Base-by-base conservation (phyloP, 1,140 invertebrate species). In the Eciton burchellii region DNA sequence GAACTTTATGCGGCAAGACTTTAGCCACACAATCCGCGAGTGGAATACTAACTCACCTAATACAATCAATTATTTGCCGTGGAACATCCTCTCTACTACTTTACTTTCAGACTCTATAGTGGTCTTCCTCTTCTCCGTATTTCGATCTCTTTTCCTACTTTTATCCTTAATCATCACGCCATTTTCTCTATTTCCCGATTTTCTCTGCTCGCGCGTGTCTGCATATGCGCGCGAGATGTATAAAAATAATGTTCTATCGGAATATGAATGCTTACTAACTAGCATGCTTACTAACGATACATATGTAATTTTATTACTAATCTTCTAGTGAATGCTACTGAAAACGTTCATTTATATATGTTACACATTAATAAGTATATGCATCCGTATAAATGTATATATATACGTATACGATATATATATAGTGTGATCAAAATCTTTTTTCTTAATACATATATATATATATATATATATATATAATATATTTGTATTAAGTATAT, bases 1-100 rank as follows among this genome's bases (percentile, higher is more conserved):
- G 90, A 89, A 88, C 71, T 86, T 84, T 84, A 57, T 86, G 83
- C 73, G 83, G 81, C 84, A 81, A 86, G 89, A 90, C 81, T 85
- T 90, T 72, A 68, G 79, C 84, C 82, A 82, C 63, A 85, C 88
- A 91, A 92, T 92, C 90, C 90, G 87, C 89, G 86, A 71, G 73
- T 83, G 82, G 92, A 93, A 93, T 93, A 93, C 92, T 90, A 93
- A 93, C 91, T 92, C 90, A 85, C 89, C 90, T 93, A 93, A 93
- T 92, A 93, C 91, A 93, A 93, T 93, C 91, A 93, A 93, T 93
- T 93, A 92, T 93, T 92, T 91, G 89, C 89, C 88, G 87, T 84
- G 90, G 87, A 92, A 90, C 89, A 90, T 91, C 89, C 88, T 89
- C 86, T 90, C 89, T 92, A 91, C 88, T 91, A 86, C 91, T 90